Evolutionary conservation across 2,888 invertebrate species (phyloP), one percentile per base, ranked within the genome.

Genomic region (Macropis europaea): DNA sequence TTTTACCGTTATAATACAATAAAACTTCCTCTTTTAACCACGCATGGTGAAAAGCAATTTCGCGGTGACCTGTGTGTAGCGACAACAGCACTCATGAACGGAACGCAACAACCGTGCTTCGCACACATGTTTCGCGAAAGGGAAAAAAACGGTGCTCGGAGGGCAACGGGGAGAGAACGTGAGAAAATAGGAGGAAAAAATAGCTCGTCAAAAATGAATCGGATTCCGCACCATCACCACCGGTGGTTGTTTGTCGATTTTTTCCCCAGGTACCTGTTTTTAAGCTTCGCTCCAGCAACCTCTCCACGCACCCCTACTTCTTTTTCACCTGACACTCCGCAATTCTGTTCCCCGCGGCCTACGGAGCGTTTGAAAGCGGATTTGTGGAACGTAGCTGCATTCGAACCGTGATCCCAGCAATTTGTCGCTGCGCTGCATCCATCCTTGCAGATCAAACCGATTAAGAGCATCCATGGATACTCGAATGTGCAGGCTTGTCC

Each of bases 361-460:
- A 42, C 15, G 22, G 47, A 52, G 52, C 68, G 73, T 72, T 73
- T 61, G 56, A 63, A 67, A 76, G 69, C 63, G 76, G 66, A 79
- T 79, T 70, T 73, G 73, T 42, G 69, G 42, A 56, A 53, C 61
- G 56, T 56, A 50, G 53, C 28, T 34, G 54, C 47, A 36, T 53
- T 61, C 69, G 63, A 45, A 45, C 72, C n/a, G 67, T 66, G 69
- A 82, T 73, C 76, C 82, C 42, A 76, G 82, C 77, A 79, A 81
- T 81, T 81, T 82, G 82, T 82, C 71, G 77, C 74, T 34, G 66
- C 48, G 62, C 47, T 62, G 73, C 63, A 71, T 75, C 79, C 68
- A 62, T 75, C 79, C 71, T 36, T 48, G 69, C 73, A 73, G 78
- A 81, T 81, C 77, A 73, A 80, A 73, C 69, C 76, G 82, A 82